Base-by-base conservation (phyloP, 1,140 invertebrate genomes). In the Halesus radiatus region DNA sequence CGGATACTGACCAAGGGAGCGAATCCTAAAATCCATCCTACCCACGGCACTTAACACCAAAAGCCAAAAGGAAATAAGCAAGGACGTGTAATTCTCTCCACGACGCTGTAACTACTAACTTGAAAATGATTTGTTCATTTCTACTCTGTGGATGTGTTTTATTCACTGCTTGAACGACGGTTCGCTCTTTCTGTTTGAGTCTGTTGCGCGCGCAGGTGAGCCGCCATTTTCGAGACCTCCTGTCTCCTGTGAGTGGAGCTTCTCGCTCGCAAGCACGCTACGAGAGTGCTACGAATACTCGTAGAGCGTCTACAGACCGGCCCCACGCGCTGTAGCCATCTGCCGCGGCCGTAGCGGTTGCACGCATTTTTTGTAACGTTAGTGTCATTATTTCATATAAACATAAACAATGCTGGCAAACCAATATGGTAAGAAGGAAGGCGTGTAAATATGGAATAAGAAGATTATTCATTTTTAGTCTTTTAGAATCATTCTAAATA, bases 211-310 rank as follows among this genome's bases (percentile, higher is more conserved):
- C 83, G 81, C 84, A 84, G 81, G 81, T 82, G 78, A 53, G 81
- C 84, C 84, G 85, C 85, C 85, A 84, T 84, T 85, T 85, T 87
- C 85, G 84, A 85, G 22, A 62, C 85, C 85, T 82, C 84, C 84
- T 75, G 13, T 78, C 32, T 52, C 29, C 53, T 3, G 29, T 53
- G 37, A 7, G 10, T 23, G 16, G 52, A 70, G 58, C 13, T 37
- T 76, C 74, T 76, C 68, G n/a, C 68, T 72, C 68, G 45, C 68
- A 53, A 72, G 16, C 68, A 72, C 68, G 68, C 68, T 72, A 52
- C 66, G 45, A 52, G 45, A 45, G 32, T 22, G 66, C 66, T 72
- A 54, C 68, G 68, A 72, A 72, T 52, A 72, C 54, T 72, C 74
- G 74, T 76, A 76, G 56, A 76, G 7, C 32, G 74, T 62, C 58